Percentiles rank a stretch among this genome's conserved stretches.
Conservation (phyloP, 2,113 vertebrate species). For the Excalfactoria chinensis region DNA sequence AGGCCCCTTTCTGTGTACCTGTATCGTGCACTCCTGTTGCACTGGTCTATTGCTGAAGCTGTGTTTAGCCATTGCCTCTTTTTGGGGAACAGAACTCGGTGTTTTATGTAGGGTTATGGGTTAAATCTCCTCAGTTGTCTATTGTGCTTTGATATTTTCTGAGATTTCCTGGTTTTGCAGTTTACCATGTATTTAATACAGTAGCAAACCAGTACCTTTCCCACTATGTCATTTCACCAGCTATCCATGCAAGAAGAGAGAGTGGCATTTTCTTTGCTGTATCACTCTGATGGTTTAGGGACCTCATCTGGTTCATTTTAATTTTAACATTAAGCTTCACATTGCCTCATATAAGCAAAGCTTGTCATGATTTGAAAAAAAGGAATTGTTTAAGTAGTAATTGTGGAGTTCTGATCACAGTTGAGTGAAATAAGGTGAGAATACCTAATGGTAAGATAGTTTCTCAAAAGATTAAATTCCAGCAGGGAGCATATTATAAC, state of each 20-base stretch:
- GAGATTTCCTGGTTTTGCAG: not conserved
- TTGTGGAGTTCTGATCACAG: not conserved
- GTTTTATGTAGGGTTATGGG: not conserved
- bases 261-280: not conserved
- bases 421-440: not conserved
- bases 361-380: not conserved
- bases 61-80: not conserved
- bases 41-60: not conserved
- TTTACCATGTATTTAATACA: not conserved
- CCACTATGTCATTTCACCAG: not conserved
- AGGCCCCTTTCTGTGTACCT: not conserved
- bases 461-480: not conserved
- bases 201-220: not conserved
- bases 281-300: conserved; percentile 22
- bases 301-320: not conserved
- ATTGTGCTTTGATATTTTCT: not conserved
- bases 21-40: not conserved
- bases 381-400: not conserved
- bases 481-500: not conserved
- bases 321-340: not conserved
- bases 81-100: not conserved
- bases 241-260: not conserved
- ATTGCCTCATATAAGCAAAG: not conserved
- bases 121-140: not conserved
- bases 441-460: not conserved